These are phyloP conservation scores for Dromius quadrimaculatus DNA, from an alignment of 2,888 invertebrate genomes.

Conservation along the genomic window DNA sequence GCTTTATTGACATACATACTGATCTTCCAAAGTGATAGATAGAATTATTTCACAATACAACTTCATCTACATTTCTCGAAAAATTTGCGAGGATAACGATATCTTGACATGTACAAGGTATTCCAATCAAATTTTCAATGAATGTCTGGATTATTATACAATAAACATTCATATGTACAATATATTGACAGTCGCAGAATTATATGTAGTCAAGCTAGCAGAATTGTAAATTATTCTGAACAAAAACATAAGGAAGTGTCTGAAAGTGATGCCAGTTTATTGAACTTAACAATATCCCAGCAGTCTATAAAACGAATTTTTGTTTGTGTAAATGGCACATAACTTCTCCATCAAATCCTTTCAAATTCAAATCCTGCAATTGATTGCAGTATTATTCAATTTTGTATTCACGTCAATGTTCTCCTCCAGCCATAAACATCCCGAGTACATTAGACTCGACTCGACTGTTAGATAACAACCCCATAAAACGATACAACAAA, in stretches of 20 bases:
- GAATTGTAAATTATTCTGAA: constrained; percentile 4
- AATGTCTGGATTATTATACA: too few relatives aligned
- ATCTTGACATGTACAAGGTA: too few relatives aligned
- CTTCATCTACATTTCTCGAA: too few relatives aligned
- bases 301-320: constrained; percentile 31
- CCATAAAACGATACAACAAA: constrained; percentile 27
- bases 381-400: constrained; percentile 30
- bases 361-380: constrained; percentile 33
- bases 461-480: constrained; percentile 31
- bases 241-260: constrained; percentile 22
- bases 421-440: constrained; percentile 19
- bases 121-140: too few relatives aligned
- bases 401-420: constrained; percentile 8
- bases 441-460: constrained; percentile 5
- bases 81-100: too few relatives aligned
- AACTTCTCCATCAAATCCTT: constrained; percentile 31
- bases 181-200: too few relatives aligned
- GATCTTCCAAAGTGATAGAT: too few relatives aligned
- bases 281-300: constrained; percentile 15
- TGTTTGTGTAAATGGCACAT: constrained; percentile 12
- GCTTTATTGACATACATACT: too few relatives aligned
- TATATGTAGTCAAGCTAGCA: too few relatives aligned
- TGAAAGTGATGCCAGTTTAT: neutral
- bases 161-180: too few relatives aligned
- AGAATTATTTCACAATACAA: too few relatives aligned